Evolutionary conservation across 2,797 vertebrate species (phyloP), one percentile per base, ranked within the genome.

Genomic region (Cyclura pinguis): DNA sequence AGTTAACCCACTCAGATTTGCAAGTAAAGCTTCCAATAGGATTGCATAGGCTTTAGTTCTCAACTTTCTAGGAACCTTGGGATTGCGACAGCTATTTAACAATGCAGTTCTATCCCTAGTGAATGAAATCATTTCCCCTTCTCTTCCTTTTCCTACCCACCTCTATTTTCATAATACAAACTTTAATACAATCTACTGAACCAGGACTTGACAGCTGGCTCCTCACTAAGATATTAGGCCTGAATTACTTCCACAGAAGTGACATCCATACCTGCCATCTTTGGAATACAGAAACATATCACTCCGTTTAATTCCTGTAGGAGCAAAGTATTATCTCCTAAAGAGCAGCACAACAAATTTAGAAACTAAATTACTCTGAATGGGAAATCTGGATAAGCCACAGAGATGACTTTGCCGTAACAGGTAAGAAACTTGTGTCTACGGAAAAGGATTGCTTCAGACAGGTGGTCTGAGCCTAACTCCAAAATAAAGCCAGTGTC

Each of bases 41-140:
- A 50, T 16, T 24, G 55, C 13, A 1, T 52, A 67, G 74, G 64
- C 80, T 80, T 38, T 59, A 73, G 88, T 74, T 18, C 72, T 67
- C 74, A 24, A 67, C 81, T 38, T 35, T 35, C 77, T 35, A 27
- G 14, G 20, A 27, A 81, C 62, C 24, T 20, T 24, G 59, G 59
- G 81, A 64, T 88, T 77, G 6, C 69, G 83, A 88, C 83, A 86
- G 83, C 89, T 67, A 4, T 57, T 77, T 81, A 86, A 83, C 57
- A 52, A 76, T 77, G 64, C 87, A n/a, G 20, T 74, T 35, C 47
- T 22, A n/a, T 57, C 77, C 59, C 47, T 7, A 13, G 29, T 72
- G 62, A 85, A 72, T 92, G 38, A 78, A 86, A 83, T 72, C 59
- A 2, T 32, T 81, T 50, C 52, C 50, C 55, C 76, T 80, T 57